These are phyloP conservation scores for Barnardius zonarius DNA, from an alignment of 2,113 vertebrate genomes.

Conservation along the genomic window DNA sequence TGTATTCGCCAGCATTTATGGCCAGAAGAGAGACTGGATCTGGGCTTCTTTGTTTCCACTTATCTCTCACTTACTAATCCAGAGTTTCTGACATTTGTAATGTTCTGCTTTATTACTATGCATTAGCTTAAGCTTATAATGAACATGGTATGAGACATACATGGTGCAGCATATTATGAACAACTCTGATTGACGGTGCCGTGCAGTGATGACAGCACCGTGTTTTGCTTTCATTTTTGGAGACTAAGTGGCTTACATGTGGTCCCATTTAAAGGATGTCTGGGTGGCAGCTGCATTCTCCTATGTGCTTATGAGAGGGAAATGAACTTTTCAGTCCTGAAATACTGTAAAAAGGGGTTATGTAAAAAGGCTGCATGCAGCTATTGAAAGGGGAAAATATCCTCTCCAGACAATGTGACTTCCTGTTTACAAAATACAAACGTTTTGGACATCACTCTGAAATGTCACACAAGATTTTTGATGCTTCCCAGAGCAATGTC, in stretches of 20 bases:
- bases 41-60: not conserved
- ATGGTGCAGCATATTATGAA: not conserved
- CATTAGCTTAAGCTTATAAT: not conserved
- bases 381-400: slow-evolving; percentile 12
- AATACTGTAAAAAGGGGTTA: slow-evolving; percentile 11
- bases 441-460: not conserved
- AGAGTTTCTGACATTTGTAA: not conserved
- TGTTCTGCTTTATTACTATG: not conserved
- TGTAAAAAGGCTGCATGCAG: slow-evolving; percentile 4
- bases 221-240: slow-evolving; percentile 71
- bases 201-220: slow-evolving; percentile 66
- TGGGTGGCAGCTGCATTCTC: slow-evolving; percentile 65
- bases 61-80: not conserved
- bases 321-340: slow-evolving; percentile 47
- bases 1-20: accelerated
- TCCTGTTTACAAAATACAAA: slow-evolving; percentile 51
- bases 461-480: not conserved
- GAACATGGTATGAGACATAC: not conserved
- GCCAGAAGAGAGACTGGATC: not conserved
- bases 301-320: slow-evolving; percentile 40
- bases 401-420: slow-evolving; percentile 23
- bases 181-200: slow-evolving; percentile 53
- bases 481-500: slow-evolving; percentile 25
- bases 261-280: slow-evolving; percentile 58
- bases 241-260: slow-evolving; percentile 68